Evolutionary conservation across 2,113 vertebrate genomes (phyloP), one percentile per base, ranked within the genome.

Genomic region (Eclectus roratus): DNA sequence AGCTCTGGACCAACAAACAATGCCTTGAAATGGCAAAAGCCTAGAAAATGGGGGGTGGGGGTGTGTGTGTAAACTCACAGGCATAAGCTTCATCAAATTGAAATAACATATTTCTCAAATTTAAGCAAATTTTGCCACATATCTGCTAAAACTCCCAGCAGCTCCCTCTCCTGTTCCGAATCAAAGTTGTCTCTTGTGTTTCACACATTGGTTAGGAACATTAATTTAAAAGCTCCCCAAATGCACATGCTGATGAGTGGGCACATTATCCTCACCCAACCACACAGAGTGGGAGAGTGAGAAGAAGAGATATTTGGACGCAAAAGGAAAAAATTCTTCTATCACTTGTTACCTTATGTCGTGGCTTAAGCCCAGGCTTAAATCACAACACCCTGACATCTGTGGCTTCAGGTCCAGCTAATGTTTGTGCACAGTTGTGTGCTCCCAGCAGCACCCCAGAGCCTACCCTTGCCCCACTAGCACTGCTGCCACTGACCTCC

Each of bases 231-330:
- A 87, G 31, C 28, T 53, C 41, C 60, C 35, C 49, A 70, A 19
- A 47, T 0, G 13, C 46, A 39, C 17, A 10, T 10, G 55, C 19
- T 41, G 41, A 12, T 33, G 61, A 93, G 25, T 52, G 8, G 19
- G 35, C 27, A 28, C 44, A 49, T 39, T 39, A 55, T 10, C 39
- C 66, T 82, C 23, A 43, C 7, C 24, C 43, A 71, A 9, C 1
- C 2, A 9, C 1, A 5, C 0, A 0, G 15, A 18, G 31, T 77
- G 15, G 31, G 19, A 24, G 49, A 58, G 28, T 0, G 24, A 25
- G 28, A 56, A 27, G 14, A 68, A 27, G 33, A 12, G 29, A 29
- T 13, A n/a, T 20, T 74, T n/a, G 13, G 43, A 52, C 23, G 9
- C 17, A 23, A 53, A 55, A 61, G 12, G 14, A 17, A 29, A 53